These are phyloP conservation scores for Nesometra sesokonis DNA, from an alignment of 35 echinoderm and acorn worm genomes.

Conservation along the genomic window DNA sequence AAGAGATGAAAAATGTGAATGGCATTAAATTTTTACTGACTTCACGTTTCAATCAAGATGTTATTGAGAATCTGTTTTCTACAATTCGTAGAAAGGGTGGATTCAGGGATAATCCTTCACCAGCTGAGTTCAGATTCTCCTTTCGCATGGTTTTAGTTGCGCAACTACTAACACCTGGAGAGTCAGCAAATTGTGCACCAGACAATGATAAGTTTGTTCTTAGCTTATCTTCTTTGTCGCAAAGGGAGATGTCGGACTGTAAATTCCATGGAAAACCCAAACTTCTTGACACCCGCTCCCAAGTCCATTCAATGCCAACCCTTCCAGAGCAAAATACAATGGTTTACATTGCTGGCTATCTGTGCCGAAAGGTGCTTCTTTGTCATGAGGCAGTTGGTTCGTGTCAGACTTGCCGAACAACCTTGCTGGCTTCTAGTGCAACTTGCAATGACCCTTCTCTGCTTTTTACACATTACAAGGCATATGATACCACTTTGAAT, in stretches of 20 bases:
- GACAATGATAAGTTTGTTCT: too few species aligned
- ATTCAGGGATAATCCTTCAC: constrained; percentile 35
- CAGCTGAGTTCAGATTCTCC: constrained; percentile 22
- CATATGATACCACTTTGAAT: background rate
- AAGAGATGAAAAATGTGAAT: background rate
- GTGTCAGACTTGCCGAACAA: background rate
- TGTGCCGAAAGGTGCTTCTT: constrained; percentile 1
- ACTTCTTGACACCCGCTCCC: too few species aligned
- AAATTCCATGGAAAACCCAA: too few species aligned
- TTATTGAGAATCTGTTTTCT: too few species aligned
- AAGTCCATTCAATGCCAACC: too few species aligned
- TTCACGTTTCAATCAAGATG: too few species aligned
- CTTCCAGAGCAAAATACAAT: constrained; percentile 18
- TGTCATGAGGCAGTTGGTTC: background rate
- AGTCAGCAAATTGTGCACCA: too few species aligned
- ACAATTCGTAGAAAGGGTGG: constrained; percentile 26
- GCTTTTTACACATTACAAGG: too few species aligned
- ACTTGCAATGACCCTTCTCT: too few species aligned
- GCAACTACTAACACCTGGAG: constrained; percentile 25
- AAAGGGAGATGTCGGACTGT: too few species aligned
- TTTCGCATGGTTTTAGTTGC: constrained; percentile 26
- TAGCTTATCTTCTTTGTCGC: too few species aligned
- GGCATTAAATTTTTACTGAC: constrained; percentile 28
- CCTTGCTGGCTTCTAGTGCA: background rate
- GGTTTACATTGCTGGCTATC: constrained; percentile 25